phyloP scores from a whole-genome alignment of 2,113 vertebrate genomes.

The Erythrocebus patas region DNA sequence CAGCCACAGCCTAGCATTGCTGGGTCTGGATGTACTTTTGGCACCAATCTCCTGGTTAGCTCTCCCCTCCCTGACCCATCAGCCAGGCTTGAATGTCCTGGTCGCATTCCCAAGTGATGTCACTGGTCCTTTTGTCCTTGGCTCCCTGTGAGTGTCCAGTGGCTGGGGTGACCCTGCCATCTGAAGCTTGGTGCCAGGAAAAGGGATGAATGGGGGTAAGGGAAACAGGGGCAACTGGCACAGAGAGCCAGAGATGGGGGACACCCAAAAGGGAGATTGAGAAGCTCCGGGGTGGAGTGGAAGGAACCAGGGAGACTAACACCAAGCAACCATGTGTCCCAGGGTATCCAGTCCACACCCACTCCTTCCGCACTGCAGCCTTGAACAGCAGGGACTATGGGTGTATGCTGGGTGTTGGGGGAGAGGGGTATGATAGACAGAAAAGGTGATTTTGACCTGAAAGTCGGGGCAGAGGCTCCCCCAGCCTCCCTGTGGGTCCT shows the following conservation, averaged over 20 bases:
- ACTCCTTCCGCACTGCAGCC: neutral
- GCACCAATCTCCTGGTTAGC: neutral
- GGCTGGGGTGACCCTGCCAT: neutral
- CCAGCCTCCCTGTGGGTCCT: neutral
- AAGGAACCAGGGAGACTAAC: neutral
- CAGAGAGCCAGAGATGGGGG: neutral
- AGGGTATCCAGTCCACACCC: accelerated
- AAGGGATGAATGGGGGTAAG: neutral
- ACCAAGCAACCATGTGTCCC: accelerated
- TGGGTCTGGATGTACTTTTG: neutral
- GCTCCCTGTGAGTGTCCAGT: neutral
- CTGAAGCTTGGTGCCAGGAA: neutral
- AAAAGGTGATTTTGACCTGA: neutral
- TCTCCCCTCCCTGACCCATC: accelerated
- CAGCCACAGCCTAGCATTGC: neutral
- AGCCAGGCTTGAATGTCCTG: neutral
- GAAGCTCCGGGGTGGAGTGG: neutral
- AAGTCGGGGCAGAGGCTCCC: neutral
- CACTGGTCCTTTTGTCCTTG: neutral
- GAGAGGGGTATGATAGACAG: neutral
- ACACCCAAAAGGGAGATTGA: too few species aligned
- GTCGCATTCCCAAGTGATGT: neutral
- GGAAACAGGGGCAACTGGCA: neutral
- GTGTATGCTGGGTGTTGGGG: neutral
- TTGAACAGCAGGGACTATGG: neutral